Percentiles rank a stretch among this genome's conserved stretches.
These are phyloP conservation scores for Pinctada fucata DNA, from an alignment of 2,888 invertebrate genomes.

Conservation along the genomic window DNA sequence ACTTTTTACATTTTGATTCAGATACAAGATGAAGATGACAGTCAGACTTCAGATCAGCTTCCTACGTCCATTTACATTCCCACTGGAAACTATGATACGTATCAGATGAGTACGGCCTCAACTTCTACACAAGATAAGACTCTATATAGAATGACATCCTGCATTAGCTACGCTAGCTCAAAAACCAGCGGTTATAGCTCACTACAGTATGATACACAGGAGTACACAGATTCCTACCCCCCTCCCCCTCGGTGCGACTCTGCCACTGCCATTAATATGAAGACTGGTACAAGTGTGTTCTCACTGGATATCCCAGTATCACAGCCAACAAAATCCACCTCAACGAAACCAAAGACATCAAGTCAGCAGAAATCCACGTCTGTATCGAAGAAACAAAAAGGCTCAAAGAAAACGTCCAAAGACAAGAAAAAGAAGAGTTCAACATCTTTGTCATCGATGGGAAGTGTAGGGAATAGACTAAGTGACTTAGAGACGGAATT, in stretches of 20 bases:
- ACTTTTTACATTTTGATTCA: not conserved
- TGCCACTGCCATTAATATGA: constrained; percentile 69
- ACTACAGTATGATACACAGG: constrained; percentile 15
- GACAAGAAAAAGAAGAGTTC: constrained; percentile 49
- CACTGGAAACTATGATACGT: constrained; percentile 31
- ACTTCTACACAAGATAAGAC: constrained; percentile 24
- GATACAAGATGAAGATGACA: constrained; percentile 33
- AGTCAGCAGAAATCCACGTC: constrained; percentile 39
- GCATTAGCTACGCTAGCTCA: constrained; percentile 47
- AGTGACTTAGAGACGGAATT: constrained; percentile 45
- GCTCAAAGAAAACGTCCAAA: constrained; percentile 43
- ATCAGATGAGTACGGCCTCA: constrained; percentile 1
- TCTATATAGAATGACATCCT: constrained; percentile 44
- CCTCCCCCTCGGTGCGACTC: constrained; percentile 38
- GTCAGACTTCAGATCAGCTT: constrained; percentile 4
- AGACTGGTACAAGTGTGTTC: constrained; percentile 72
- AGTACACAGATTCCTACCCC: constrained; percentile 15
- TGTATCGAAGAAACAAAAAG: constrained; percentile 52
- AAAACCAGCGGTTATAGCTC: constrained; percentile 46
- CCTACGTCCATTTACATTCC: constrained; percentile 41
- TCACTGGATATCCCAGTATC: constrained; percentile 60
- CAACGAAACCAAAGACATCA: constrained; percentile 36
- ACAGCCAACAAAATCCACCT: constrained; percentile 27
- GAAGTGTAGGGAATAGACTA: constrained; percentile 1
- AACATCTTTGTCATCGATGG: not conserved